Conservation (phyloP, 2,797 vertebrate species). For the Tenualosa ilisha region DNA sequence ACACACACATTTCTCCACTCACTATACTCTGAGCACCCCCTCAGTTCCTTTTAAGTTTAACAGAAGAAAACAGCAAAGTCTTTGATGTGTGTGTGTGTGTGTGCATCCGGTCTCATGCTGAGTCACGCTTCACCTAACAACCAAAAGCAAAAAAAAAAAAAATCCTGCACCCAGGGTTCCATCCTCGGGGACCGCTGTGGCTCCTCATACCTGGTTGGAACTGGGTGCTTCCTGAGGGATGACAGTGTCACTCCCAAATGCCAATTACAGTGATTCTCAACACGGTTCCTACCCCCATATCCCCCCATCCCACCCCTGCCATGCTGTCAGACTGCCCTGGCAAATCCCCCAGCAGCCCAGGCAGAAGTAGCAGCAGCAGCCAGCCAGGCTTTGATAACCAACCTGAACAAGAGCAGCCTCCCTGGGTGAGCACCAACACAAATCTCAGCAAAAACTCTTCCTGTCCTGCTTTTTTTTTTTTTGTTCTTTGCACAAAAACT, state of each 20-base stretch:
- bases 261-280: background rate
- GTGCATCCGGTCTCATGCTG: background rate
- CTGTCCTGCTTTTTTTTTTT: background rate
- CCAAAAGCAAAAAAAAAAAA: background rate
- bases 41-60: background rate
- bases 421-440: background rate
- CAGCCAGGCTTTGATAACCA: constrained; percentile 17
- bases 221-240: background rate
- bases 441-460: background rate
- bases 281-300: background rate
- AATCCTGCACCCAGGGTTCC: background rate
- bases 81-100: background rate
- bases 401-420: background rate
- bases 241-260: background rate
- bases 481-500: background rate
- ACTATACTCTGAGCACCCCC: background rate
- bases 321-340: background rate
- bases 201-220: background rate
- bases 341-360: background rate
- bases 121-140: background rate
- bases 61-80: background rate
- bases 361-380: background rate
- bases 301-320: background rate
- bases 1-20: background rate
- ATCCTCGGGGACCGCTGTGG: background rate